Evolutionary conservation across 2,888 invertebrate genomes (phyloP).

Genomic region (Smittia sp.): DNA sequence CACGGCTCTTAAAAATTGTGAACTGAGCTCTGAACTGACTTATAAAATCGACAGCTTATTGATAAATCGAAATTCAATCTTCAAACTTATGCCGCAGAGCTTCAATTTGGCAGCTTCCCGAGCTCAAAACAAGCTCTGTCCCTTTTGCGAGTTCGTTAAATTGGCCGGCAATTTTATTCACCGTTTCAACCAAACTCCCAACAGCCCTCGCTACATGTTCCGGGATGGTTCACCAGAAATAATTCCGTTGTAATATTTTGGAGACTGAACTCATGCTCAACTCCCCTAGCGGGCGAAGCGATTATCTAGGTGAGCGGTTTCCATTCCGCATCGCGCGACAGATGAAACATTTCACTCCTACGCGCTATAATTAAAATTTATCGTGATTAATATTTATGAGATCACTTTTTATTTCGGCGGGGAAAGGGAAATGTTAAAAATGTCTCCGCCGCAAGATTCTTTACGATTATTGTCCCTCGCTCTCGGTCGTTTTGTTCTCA

Average conservation of each 20-base stretch:
- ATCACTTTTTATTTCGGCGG: not conserved
- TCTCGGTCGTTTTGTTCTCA: not conserved
- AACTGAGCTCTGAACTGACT: too few species aligned
- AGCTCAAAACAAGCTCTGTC: too few species aligned
- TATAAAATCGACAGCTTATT: too few species aligned
- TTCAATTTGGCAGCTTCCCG: too few species aligned
- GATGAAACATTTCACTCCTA: slow-evolving; percentile 9
- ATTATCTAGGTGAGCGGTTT: slow-evolving; percentile 8
- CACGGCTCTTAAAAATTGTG: too few species aligned
- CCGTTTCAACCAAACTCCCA: too few species aligned
- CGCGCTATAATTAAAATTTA: slow-evolving; percentile 12
- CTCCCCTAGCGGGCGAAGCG: not conserved
- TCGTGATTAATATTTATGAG: slow-evolving; percentile 12
- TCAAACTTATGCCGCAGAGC: too few species aligned
- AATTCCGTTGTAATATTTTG: not conserved
- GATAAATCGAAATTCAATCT: too few species aligned
- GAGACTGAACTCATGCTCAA: not conserved
- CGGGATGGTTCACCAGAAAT: not conserved
- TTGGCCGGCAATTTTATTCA: too few species aligned
- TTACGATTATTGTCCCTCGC: not conserved
- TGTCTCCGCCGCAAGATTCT: not conserved
- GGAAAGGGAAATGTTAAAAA: not conserved
- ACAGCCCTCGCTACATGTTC: too few species aligned
- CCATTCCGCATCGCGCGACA: not conserved
- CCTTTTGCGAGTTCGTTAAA: too few species aligned